phyloP scores from a whole-genome alignment of 92 coral and sea anemone genomes.

The Paramuricea clavata region DNA sequence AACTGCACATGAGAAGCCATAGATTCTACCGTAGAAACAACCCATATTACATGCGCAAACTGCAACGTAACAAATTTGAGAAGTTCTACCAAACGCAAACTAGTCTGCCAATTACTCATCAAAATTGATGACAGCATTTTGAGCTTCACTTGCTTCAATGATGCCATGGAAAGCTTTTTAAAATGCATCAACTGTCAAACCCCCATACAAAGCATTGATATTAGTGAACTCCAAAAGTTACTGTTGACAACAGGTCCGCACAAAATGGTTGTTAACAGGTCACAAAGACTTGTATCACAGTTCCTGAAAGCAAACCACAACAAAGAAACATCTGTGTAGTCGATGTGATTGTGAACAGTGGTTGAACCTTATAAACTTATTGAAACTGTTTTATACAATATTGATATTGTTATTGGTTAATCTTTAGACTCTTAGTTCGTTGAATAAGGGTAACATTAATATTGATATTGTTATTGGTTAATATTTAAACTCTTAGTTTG shows the following conservation, averaged over 20 bases:
- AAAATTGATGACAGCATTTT: constrained; percentile 39
- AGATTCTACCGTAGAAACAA: constrained; percentile 43
- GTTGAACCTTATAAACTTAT: too few relatives aligned
- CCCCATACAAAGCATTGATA: constrained; percentile 21
- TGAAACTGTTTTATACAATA: too few relatives aligned
- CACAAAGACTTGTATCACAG: constrained; percentile 36
- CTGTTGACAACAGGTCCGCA: constrained; percentile 38
- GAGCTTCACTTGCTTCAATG: constrained; percentile 46
- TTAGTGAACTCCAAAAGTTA: constrained; percentile 36
- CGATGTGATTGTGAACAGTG: too few relatives aligned
- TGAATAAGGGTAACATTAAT: too few relatives aligned
- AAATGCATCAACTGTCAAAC: constrained; percentile 19
- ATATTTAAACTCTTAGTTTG: too few relatives aligned
- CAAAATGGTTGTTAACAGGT: constrained; percentile 40
- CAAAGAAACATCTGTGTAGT: neutral
- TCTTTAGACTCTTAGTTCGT: too few relatives aligned
- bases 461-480: too few relatives aligned
- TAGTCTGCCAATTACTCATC: constrained; percentile 40
- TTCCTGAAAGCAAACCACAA: constrained; percentile 32
- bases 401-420: too few relatives aligned
- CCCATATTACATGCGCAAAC: constrained; percentile 70
- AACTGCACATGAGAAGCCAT: constrained; percentile 56
- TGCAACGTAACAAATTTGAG: constrained; percentile 59
- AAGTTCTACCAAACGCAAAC: constrained; percentile 58
- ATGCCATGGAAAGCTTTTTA: constrained; percentile 39